Base-by-base conservation (phyloP, 2,888 invertebrate genomes). In the Drosophila villosipedis region DNA sequence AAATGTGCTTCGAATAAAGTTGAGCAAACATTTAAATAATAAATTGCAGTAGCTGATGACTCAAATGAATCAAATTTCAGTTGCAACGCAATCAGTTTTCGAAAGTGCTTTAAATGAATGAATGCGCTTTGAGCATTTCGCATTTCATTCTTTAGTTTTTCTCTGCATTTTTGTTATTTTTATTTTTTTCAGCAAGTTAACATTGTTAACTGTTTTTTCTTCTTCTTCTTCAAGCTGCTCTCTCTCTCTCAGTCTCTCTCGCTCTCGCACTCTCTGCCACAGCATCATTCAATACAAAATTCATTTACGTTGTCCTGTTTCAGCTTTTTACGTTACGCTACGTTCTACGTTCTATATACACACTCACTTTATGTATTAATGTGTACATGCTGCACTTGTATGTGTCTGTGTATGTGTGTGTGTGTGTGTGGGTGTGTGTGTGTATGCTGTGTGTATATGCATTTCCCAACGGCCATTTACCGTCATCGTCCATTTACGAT, bases 251-350 rank as follows among this genome's bases (percentile, higher is more conserved):
- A n/a, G 39, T 66, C 10, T 37, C 43, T 39, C 37, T 28, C 49
- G 59, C 16, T 35, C 39, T 30, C 37, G 33, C 57, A 22, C 10
- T 25, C 59, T 19, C 14, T 28, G 53, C 9, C 50, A 5, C 62
- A 72, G 89, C 89, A 84, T 89, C 89, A 85, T 88, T 85, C 85
- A 88, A 88, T 90, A 85, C 79, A 90, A 85, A 83, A 90, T 83
- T 90, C 83, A 85, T 88, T 86, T 86, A 88, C 88, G 90, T 78
- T 89, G 90, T 89, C 90, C 90, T 84, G 83, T 66, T 89, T 86
- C 82, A 67, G 80, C 43, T 86, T 85, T 85, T 85, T 85, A 87
- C 85, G 85, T 84, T 86, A 86, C 85, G 88, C 90, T 89, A 88
- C 83, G 83, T 82, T 85, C 90, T 88, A 88, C 83, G 83, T 82